Base-by-base conservation (phyloP, 2,113 vertebrate genomes). In the Solea senegalensis region DNA sequence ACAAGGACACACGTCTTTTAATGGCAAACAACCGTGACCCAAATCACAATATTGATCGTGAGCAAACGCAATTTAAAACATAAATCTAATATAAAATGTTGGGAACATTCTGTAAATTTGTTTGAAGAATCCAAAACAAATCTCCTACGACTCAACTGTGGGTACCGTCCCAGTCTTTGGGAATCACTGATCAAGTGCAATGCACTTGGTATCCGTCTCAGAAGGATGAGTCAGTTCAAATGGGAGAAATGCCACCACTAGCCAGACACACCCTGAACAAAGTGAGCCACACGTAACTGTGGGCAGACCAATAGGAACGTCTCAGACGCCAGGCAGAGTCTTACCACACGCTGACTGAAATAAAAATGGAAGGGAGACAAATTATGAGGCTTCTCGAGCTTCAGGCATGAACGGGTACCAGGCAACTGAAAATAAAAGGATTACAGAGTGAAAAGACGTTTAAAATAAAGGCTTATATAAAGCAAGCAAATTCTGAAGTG, bases 251-350 rank as follows among this genome's bases (percentile, higher is more conserved):
- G 58, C 16, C 80, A 28, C 16, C 63, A 1, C 52, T 21, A n/a
- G 51, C 67, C 60, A 12, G 82, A 79, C 88, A 83, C 86, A 48
- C 88, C 86, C 84, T 63, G 84, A 77, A 77, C 83, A 81, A 62
- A 70, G 66, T 1, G 27, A 82, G 46, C 15, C 49, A 12, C n/a
- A 16, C n/a, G 63, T 9, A 63, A 16, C 50, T 55, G 73, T 44
- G 72, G 80, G 67, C 55, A 55, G 16, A 57, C 45, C 50, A 27
- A 16, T n/a, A 69, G 69, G 79, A 62, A 44, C n/a, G 15, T 50
- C 46, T 16, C 65, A 39, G 84, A 81, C 78, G 69, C 78, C 72
- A 77, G 52, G 40, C 43, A 27, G 2, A 2, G 44, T 73, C 78
- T 74, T 65, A 8, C 78, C 72, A 59, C 82, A 75, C 40, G 5